phyloP scores from a whole-genome alignment of 2,797 vertebrate genomes.

The Euphonia xanthogaster region DNA sequence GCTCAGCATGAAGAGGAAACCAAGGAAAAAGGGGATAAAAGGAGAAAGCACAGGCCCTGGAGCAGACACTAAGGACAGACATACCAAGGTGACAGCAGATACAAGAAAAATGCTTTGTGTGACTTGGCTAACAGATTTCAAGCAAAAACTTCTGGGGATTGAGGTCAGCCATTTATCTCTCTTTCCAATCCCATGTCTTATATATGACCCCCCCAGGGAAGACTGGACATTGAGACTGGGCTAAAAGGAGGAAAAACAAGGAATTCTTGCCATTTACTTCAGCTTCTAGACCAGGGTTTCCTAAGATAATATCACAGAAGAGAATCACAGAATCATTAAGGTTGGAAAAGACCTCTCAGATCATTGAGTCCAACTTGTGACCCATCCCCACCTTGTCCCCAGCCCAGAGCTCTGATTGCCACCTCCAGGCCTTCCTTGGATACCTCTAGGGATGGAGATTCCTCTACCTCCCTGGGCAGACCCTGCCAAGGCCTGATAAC shows the following conservation, averaged over 20 bases:
- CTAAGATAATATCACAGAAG: not conserved
- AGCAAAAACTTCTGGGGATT: not conserved
- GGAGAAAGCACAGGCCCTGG: not conserved
- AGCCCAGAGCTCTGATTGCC: not conserved
- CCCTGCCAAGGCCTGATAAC: fast-evolving
- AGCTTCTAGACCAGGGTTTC: not conserved
- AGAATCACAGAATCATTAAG: not conserved
- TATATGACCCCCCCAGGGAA: not conserved
- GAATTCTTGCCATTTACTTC: not conserved
- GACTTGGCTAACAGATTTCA: not conserved
- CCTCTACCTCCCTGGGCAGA: not conserved
- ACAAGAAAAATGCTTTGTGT: not conserved
- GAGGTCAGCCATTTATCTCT: not conserved
- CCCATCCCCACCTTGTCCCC: not conserved
- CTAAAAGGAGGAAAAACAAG: not conserved
- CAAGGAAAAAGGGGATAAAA: not conserved
- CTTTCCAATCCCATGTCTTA: not conserved
- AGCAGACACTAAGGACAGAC: not conserved
- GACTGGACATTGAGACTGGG: not conserved
- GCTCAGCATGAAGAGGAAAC: not conserved
- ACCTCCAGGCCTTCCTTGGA: fast-evolving
- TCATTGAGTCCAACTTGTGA: fast-evolving
- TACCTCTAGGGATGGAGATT: not conserved
- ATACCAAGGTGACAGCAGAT: not conserved
- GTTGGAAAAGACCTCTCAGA: not conserved